Conservation (phyloP, 2,113 vertebrate species). For the Eidolon helvum region DNA sequence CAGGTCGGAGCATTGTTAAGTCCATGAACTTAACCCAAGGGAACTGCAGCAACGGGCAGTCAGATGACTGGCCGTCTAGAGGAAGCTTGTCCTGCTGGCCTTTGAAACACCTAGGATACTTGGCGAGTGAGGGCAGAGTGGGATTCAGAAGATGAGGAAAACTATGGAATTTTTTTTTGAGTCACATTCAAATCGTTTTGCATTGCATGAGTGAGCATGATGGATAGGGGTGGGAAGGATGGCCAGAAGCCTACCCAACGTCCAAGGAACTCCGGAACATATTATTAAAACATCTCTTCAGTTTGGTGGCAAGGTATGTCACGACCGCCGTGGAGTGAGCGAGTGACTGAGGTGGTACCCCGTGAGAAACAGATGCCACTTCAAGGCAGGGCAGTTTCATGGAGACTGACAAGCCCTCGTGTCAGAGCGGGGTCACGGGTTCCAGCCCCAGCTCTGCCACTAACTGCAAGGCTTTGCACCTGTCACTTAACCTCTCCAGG, state of each 20-base stretch:
- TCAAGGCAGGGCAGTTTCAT: neutral
- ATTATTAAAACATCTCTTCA: neutral
- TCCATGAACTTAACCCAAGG: neutral
- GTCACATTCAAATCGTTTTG: neutral
- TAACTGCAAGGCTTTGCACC: neutral
- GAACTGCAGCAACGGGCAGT: neutral
- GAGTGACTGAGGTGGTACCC: neutral
- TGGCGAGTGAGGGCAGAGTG: neutral
- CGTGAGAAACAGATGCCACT: neutral
- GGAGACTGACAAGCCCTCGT: neutral
- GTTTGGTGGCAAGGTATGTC: neutral
- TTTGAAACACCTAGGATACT: neutral
- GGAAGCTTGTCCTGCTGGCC: neutral
- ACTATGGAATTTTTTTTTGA: neutral
- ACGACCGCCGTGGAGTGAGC: neutral
- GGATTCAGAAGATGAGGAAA: neutral
- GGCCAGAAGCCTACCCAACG: neutral
- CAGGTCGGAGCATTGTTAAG: neutral
- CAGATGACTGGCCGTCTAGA: neutral
- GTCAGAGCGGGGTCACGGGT: fast-evolving
- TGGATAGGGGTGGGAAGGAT: fast-evolving
- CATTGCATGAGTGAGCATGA: neutral
- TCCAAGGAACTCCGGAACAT: neutral
- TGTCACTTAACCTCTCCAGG: neutral
- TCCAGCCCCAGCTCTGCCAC: neutral